Percentiles rank a stretch among this genome's conserved stretches.
Evolutionary conservation across 2,113 vertebrate genomes (phyloP).

Genomic region (Emydocephalus ijimae): DNA sequence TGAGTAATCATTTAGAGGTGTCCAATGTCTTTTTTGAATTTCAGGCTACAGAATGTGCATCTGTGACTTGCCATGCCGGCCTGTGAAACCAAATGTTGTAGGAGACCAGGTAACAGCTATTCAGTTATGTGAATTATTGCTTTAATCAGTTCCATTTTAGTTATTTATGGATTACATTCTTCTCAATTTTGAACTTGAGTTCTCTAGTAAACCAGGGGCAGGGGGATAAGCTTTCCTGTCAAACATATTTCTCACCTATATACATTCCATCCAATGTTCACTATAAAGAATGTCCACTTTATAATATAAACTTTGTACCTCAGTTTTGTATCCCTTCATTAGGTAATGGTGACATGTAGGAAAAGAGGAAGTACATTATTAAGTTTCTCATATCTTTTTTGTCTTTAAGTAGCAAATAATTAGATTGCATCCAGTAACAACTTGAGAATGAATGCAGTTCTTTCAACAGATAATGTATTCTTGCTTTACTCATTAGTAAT

Average conservation of each 20-base stretch:
- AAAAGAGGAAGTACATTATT: background rate
- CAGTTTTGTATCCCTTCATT: background rate
- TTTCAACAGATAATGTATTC: background rate
- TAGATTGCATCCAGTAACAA: background rate
- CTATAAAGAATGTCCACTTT: background rate
- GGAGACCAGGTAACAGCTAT: conserved; percentile 78
- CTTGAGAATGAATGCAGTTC: background rate
- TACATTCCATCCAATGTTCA: background rate
- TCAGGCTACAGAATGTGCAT: conserved; percentile 95
- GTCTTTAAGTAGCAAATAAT: background rate
- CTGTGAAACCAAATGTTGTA: conserved; percentile 76
- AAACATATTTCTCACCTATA: background rate
- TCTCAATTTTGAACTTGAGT: background rate
- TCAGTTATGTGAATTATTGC: background rate
- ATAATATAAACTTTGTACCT: background rate
- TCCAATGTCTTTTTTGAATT: conserved; percentile 42
- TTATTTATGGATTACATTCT: background rate
- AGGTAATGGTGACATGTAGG: background rate
- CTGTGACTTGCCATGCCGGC: conserved; percentile 88
- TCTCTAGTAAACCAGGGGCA: background rate
- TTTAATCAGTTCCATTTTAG: background rate
- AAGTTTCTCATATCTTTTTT: background rate
- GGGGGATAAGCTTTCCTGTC: background rate
- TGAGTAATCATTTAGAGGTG: background rate
- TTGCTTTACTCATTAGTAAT: background rate